Evolutionary conservation across 2,888 invertebrate species (phyloP), one percentile per base, ranked within the genome.

Genomic region (Pilophorus perplexus): DNA sequence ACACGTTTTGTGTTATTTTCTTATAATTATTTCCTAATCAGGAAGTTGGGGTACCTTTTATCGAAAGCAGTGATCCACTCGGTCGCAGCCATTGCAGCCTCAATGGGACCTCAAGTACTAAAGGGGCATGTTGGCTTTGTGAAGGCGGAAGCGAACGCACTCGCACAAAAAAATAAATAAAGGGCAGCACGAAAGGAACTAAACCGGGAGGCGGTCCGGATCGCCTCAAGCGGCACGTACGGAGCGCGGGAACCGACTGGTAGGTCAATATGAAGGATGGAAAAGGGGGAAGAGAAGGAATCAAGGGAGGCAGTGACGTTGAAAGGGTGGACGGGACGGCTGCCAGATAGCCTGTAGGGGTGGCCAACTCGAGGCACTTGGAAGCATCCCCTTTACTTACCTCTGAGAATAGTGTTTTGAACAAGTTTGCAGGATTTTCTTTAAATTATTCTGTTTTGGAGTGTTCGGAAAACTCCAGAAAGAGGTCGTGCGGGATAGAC

Each of bases 1-100:
- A 12, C 33, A 8, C 33, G 12, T 33, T 33, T 33, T 12, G 6
- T 33, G 33, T 33, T 33, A 33, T 33, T 33, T 33, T 33, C 6
- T 33, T 33, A 8, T 33, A 33, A 8, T 33, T 33, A 8, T 33
- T 33, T 33, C 33, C 6, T 6, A 33, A 33, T 33, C 33, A 33
- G 12, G 12, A 33, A 8, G 33, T 33, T 6, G 12, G 12, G 12
- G 23, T n/a, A 81, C 81, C 81, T 79, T 75, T 81, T 81, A 76
- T 81, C 81, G 76, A 81, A 81, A 54, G 81, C 81, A 67, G 80
- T 80, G 74, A 81, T 80, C 81, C 81, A 81, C 77, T 81, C 81
- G 77, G 80, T 81, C 67, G 80, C 50, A 72, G 74, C 66, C 74
- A 75, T 67, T 75, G 1, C 52, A 85, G 55, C 90, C 90, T 77